These are phyloP conservation scores for Acanthurus lineatus DNA, from an alignment of 2,797 vertebrate genomes.

Conservation along the genomic window DNA sequence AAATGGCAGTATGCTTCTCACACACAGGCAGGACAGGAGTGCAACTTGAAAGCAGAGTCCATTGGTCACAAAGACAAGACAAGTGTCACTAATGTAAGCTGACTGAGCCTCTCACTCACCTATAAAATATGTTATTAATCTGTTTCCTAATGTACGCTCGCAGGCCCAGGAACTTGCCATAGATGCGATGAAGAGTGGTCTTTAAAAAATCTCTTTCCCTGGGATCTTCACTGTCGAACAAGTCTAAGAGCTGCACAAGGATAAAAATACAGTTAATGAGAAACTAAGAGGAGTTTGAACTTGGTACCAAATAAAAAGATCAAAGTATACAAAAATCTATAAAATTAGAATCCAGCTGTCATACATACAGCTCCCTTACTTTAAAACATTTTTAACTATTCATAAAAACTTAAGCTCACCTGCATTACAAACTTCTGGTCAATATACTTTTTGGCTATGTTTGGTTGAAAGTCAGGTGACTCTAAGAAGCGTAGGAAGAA, in stretches of 20 bases:
- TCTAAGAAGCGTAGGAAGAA: constrained; percentile 99
- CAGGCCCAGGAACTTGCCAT: constrained; percentile 98
- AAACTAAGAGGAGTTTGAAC: neutral
- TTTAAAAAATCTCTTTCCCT: constrained; percentile 99
- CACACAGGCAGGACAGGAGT: too few relatives aligned
- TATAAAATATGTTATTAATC: constrained; percentile 99
- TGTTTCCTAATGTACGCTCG: constrained; percentile 99
- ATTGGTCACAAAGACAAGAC: neutral
- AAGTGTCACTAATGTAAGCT: neutral
- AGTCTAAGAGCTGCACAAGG: constrained; percentile 91
- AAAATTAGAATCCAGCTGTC: neutral
- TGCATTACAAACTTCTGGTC: constrained; percentile 99
- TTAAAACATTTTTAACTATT: neutral
- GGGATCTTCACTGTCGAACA: constrained; percentile 99
- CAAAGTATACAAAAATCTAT: neutral
- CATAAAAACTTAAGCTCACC: constrained; percentile 82
- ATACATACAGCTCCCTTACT: neutral
- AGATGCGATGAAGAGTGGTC: constrained; percentile 99
- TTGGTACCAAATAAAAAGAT: neutral
- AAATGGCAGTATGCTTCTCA: too few relatives aligned
- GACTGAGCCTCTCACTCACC: constrained; percentile 84
- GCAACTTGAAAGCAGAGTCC: too few relatives aligned
- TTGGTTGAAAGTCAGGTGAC: constrained; percentile 99
- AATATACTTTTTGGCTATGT: constrained; percentile 99
- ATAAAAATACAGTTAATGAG: neutral